Evolutionary conservation across 2,888 invertebrate genomes (phyloP), one percentile per base, ranked within the genome.

Genomic region (Monochamus alternatus): DNA sequence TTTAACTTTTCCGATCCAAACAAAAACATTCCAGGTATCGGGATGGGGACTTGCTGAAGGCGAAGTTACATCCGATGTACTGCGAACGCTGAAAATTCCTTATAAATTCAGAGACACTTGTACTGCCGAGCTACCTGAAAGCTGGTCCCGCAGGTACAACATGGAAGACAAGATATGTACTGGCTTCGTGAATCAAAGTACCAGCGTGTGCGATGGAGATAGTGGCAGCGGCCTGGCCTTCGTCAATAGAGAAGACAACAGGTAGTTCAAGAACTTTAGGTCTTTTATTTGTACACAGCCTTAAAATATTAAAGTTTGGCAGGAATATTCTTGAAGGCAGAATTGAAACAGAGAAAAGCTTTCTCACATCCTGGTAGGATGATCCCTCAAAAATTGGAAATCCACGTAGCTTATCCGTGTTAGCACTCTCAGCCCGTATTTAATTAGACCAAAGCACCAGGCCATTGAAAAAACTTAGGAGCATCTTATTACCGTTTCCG

Each of bases 91-190:
- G 12, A 71, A 75, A 60, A 77, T 80, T 12, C 78, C 78, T 3
- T 76, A 68, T 65, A 80, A 80, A 72, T 69, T 77, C 8, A 64
- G 73, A 63, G 22, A 64, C 3, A 73, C 62, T 3, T 80, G 80
- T 43, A 72, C 71, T 9, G 38, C 55, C 9, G 80, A 80, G 64
- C 64, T 80, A 3, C 77, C 78, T 3, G 3, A 7, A 2, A 75
- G 77, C 5, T 80, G 77, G 75, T 74, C 73, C 9, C 66, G 74
- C 58, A 77, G 72, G 66, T 80, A 76, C 67, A 59, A 76, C 65
- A 64, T 77, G 52, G 47, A 69, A 8, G 80, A 79, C 69, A 80
- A 80, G 73, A 77, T 80, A 14, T 80, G 80, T 43, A 75, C 77
- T 0, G 80, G 80, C 22, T 76, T 77, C 62, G 63, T 65, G 7